Conservation (phyloP, 2,797 vertebrate genomes). For the Enteromius argenteus region DNA sequence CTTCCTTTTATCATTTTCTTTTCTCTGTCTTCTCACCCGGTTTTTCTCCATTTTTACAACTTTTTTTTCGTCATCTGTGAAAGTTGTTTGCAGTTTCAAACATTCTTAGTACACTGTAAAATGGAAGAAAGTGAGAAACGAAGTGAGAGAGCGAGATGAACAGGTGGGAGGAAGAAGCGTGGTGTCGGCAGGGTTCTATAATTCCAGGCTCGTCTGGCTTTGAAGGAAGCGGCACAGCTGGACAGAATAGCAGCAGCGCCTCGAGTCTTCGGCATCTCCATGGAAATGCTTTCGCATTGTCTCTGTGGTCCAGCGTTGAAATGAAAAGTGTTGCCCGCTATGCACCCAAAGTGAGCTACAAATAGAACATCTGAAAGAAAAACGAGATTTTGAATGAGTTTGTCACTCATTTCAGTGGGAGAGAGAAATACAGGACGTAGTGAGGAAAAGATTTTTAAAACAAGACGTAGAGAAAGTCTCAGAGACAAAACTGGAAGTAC, state of each 20-base stretch:
- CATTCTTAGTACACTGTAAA: conserved; percentile 15
- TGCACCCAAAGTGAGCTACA: conserved; percentile 22
- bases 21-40: neutral
- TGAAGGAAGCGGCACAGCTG: conserved; percentile 45
- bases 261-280: conserved; percentile 36
- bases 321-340: conserved; percentile 6
- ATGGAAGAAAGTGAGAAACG: conserved; percentile 15
- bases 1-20: conserved; percentile 41
- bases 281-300: conserved; percentile 34
- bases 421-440: neutral
- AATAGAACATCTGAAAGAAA: conserved; percentile 19
- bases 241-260: conserved; percentile 2
- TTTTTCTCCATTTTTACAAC: neutral
- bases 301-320: conserved; percentile 4
- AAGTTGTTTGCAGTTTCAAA: conserved; percentile 12
- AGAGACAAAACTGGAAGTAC: neutral
- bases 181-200: conserved; percentile 28
- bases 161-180: conserved; percentile 35
- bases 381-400: neutral
- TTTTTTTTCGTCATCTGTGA: conserved; percentile 25
- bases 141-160: neutral
- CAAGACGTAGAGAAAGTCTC: neutral
- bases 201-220: conserved; percentile 30
- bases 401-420: conserved; percentile 9
- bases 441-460: neutral